Base-by-base conservation (phyloP, 2,113 vertebrate genomes). In the Stegastes partitus region DNA sequence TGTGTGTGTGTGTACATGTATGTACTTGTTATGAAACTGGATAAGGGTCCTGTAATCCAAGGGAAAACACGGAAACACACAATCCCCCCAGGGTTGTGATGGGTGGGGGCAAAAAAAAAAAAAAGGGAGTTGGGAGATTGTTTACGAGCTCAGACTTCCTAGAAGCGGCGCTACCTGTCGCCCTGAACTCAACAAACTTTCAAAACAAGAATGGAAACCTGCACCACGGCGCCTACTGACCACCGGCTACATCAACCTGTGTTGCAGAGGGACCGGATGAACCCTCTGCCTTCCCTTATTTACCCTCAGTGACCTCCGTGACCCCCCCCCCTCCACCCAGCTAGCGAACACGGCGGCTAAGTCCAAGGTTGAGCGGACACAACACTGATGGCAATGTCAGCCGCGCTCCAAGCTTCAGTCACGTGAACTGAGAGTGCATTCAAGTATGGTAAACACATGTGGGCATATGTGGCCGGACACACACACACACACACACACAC, bases 21-120 rank as follows among this genome's bases (percentile, higher is more conserved):
- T 89, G 88, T 74, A 83, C 80, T 74, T 85, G 79, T 91, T 88
- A 83, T 84, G 88, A 88, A 90, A 88, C 72, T 71, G 62, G 58
- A 75, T 87, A 83, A 82, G 79, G 74, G 77, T 90, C 47, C 62
- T 76, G 78, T 82, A 90, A 90, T 85, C 79, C 73, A 70, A 67
- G 23, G 55, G 71, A 86, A 87, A 84, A 82, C 71, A 85, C 34
- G 62, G 23, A 81, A 72, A 88, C 79, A 82, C 81, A 82, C 72
- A 71, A 34, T 45, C 77, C 47, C 45, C 42, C 47, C 31, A 53
- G 44, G 5, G 34, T 28, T 63, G 49, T 10, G 56, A 25, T 6
- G 3, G 31, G 15, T 25, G 25, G 39, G 31, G 26, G n/a, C n/a
- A n/a, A n/a, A n/a, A n/a, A n/a, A n/a, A n/a, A n/a, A 18, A 26